Evolutionary conservation across 2,888 invertebrate species (phyloP).

Genomic region (Sesia bembeciformis): DNA sequence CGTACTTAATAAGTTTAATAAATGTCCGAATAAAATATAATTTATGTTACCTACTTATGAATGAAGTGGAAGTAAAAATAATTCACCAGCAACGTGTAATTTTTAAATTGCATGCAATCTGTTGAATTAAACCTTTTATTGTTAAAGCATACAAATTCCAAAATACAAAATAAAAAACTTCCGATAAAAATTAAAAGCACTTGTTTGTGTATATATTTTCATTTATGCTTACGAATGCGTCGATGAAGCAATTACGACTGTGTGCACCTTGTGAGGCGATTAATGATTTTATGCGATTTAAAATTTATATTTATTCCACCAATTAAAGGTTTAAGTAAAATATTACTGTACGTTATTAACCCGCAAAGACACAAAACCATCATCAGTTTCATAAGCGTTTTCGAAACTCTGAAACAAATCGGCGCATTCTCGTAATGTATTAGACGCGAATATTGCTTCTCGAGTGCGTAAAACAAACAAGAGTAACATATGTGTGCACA

Average conservation of each 20-base stretch:
- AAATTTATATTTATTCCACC: conserved; percentile 14
- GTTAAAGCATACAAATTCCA: no score
- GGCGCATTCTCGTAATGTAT: conserved; percentile 1
- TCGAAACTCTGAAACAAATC: no score
- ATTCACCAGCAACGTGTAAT: no score
- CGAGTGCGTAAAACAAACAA: conserved; percentile 39
- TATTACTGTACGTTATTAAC: neutral
- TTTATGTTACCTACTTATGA: no score
- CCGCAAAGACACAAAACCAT: no score
- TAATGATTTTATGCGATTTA: conserved; percentile 32
- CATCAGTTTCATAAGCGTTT: no score
- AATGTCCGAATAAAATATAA: no score
- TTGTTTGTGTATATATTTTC: conserved; percentile 6
- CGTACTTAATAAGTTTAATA: no score
- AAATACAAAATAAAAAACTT: conserved; percentile 1
- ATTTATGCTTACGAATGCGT: conserved; percentile 24
- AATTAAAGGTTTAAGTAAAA: conserved; percentile 4
- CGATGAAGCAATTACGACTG: conserved; percentile 48
- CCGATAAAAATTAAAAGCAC: conserved; percentile 6
- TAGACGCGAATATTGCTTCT: conserved; percentile 24
- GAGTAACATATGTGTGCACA: conserved; percentile 40
- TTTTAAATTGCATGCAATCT: no score
- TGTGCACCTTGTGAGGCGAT: conserved; percentile 25
- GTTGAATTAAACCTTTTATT: no score
- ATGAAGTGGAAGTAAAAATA: no score